Evolutionary conservation across 2,888 invertebrate species (phyloP), one percentile per base, ranked within the genome.

Genomic region (Ochropacha duplaris): DNA sequence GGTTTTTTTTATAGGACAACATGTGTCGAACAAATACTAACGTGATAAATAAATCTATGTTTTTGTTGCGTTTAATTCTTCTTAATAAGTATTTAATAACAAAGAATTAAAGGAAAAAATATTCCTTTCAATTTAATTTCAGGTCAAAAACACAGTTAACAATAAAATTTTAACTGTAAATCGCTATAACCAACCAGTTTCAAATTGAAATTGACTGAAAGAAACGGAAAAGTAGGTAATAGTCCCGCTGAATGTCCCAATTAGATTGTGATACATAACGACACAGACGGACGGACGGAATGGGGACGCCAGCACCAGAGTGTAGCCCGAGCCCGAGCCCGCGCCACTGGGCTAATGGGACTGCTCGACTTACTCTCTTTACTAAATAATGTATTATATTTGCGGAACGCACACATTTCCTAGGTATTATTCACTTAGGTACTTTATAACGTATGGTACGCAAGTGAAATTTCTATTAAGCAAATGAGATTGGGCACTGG

Each of bases 191-290:
- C 36, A 36, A 36, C n/a, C 36, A 44, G 1, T 39, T 39, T 39
- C 16, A 39, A 39, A 44, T 44, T 6, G 44, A 44, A 44, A 44
- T 9, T 19, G 16, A 44, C 19, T 44, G 44, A 16, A 44, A 9
- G 2, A 44, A 16, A 9, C 0, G 6, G 2, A 44, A 16, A 9
- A 2, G 6, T 9, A 44, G 19, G 44, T 58, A 62, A 55, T 54
- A 59, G 54, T n/a, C 5, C 57, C 55, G 19, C 44, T 9, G n/a
- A 36, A 36, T 36, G 65, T 55, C 63, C 64, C 70, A 70, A 70
- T 70, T 70, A 70, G 61, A 70, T 67, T 63, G 62, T 63, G 60
- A 62, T 65, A 26, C 54, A 36, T 63, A 66, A 64, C 67, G 68
- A 54, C 57, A 58, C 62, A 9, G 55, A 56, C 59, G 54, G 65